Percentiles rank a stretch among this genome's conserved stretches.
Conservation (phyloP, 1,140 invertebrate genomes). For the Aphidius ervi region DNA sequence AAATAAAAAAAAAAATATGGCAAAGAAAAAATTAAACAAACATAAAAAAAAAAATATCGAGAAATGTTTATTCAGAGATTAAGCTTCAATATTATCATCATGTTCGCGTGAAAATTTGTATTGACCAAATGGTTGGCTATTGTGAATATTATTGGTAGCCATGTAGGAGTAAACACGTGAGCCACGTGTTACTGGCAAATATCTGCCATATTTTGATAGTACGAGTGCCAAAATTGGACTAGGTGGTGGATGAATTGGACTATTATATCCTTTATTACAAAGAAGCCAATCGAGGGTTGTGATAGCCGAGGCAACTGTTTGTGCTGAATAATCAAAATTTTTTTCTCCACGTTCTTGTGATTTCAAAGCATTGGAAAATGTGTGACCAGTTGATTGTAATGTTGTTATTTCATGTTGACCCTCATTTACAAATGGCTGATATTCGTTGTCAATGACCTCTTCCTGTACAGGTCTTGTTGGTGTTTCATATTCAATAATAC, state of each 20-base stretch:
- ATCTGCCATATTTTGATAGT: constrained; percentile 60
- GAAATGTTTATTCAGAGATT: too few relatives aligned
- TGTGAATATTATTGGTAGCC: constrained; percentile 61
- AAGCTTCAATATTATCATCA: constrained; percentile 4
- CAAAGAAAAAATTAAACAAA: too few relatives aligned
- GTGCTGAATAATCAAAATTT: background rate
- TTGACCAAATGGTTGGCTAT: constrained; percentile 59
- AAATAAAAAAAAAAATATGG: too few relatives aligned
- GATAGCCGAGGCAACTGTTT: constrained; percentile 21
- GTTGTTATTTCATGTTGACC: too few relatives aligned
- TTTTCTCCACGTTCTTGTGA: background rate
- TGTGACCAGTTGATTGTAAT: too few relatives aligned
- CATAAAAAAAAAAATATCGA: too few relatives aligned
- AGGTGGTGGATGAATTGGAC: constrained; percentile 53
- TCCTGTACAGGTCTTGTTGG: too few relatives aligned
- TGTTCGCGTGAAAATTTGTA: constrained; percentile 49
- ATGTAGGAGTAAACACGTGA: constrained; percentile 57
- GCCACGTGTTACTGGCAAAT: constrained; percentile 50
- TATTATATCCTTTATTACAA: constrained; percentile 49
- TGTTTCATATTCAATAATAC: too few relatives aligned
- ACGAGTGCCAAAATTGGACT: constrained; percentile 58
- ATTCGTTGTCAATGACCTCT: too few relatives aligned
- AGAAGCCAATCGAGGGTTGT: constrained; percentile 36
- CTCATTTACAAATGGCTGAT: too few relatives aligned
- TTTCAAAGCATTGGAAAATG: too few relatives aligned